Base-by-base conservation (phyloP, 1,140 invertebrate species). In the Temnothorax nylanderi region DNA sequence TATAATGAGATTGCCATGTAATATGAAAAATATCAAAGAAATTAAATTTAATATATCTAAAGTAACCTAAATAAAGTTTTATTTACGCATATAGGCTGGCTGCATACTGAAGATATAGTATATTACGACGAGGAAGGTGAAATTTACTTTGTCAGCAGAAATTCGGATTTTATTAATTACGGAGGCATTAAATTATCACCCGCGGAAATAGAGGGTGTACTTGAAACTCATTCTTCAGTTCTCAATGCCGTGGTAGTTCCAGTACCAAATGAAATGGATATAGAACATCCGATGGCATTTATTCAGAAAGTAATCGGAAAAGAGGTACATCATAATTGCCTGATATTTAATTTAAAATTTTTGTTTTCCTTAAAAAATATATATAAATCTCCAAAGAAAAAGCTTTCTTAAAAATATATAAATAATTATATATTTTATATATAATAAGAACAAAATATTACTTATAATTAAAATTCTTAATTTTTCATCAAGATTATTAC, bases 221-320 rank as follows among this genome's bases (percentile, higher is more conserved):
- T 85, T 26, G 49, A 96, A 5, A 93, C 94, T 47, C 97, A 98
- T 93, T 96, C 96, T 2, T 96, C 93, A 0, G 96, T 98, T 5
- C 89, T 94, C 49, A 97, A 97, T 88, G 96, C 95, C 7, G 97
- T 96, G 0, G 97, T 98, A 0, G 96, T 97, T 58, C 97, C 97
- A 2, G 93, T 97, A 34, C 96, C 96, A 1, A 95, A 97, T 88
- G 91, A 95, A n/a, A 93, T 95, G 44, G 95, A 95, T 88, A 96
- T 96, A 32, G 96, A 98, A 88, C 94, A 96, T 16, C 96, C 97
- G 0, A 95, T 96, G 54, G 97, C 97, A 6, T 97, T 97, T 77
- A 95, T 98, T 8, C 74, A 75, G 13, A 91, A 91, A 65, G 86
- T 91, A 49, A 88, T 92, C 4, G 95, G 93, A 2, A 80, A 87